These are phyloP conservation scores for Lochmaea crataegi DNA, from an alignment of 2,888 invertebrate genomes.

Conservation along the genomic window DNA sequence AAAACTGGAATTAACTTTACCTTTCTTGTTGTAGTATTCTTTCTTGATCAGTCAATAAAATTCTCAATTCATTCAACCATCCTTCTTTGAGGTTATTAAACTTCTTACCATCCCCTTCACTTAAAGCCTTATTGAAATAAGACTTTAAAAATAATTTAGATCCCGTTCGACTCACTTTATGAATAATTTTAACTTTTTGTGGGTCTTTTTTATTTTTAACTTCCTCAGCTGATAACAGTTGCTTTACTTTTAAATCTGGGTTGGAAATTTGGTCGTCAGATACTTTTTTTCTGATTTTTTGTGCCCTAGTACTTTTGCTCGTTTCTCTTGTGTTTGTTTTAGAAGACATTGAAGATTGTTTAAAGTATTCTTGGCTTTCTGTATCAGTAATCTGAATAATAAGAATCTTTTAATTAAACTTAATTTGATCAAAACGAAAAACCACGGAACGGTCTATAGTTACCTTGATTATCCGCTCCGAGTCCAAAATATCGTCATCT, in stretches of 20 bases:
- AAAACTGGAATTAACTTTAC: slow-evolving; percentile 60
- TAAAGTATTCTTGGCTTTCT: neutral
- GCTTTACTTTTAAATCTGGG: slow-evolving; percentile 47
- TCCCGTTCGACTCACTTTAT: slow-evolving; percentile 55
- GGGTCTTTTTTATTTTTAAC: slow-evolving; percentile 29
- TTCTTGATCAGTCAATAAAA: slow-evolving; percentile 68
- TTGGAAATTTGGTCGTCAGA: slow-evolving; percentile 31
- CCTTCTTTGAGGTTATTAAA: slow-evolving; percentile 66
- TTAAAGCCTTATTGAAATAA: slow-evolving; percentile 62
- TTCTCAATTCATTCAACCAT: slow-evolving; percentile 70
- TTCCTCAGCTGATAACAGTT: slow-evolving; percentile 39
- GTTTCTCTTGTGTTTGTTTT: neutral
- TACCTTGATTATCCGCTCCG: slow-evolving; percentile 3
- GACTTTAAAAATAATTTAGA: slow-evolving; percentile 64
- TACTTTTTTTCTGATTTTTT: slow-evolving; percentile 30
- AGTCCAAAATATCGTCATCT: slow-evolving; percentile 9
- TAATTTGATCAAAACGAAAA: neutral
- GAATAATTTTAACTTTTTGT: slow-evolving; percentile 52
- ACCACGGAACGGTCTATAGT: neutral
- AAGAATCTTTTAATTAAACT: neutral
- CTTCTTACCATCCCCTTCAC: slow-evolving; percentile 52
- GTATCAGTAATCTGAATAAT: neutral
- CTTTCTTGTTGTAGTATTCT: slow-evolving; percentile 71
- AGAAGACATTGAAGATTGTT: neutral
- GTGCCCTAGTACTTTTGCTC: neutral